Conservation (phyloP, 2,797 vertebrate species). For the Agapornis canus region DNA sequence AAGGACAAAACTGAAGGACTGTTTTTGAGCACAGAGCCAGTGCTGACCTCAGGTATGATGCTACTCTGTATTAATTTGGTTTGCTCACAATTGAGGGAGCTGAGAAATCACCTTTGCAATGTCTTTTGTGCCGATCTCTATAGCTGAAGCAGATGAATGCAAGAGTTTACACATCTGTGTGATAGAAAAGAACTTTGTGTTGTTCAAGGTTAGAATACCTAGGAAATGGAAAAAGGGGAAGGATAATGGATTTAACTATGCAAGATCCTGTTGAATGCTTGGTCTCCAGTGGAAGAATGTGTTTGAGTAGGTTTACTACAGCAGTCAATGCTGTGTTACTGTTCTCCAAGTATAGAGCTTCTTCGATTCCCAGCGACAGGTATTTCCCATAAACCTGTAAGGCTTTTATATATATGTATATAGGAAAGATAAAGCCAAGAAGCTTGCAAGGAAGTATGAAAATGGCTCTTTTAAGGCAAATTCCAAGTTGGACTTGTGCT, state of each 20-base stretch:
- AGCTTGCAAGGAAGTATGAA: background rate
- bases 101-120: background rate
- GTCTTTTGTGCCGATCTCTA: background rate
- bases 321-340: accelerated
- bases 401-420: background rate
- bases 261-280: background rate
- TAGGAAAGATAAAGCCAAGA: background rate
- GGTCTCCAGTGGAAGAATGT: background rate
- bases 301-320: background rate
- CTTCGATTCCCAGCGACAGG: background rate
- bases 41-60: background rate
- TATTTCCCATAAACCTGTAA: background rate
- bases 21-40: background rate
- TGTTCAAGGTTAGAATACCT: background rate
- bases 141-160: accelerated
- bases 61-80: background rate
- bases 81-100: background rate
- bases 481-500: background rate
- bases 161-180: background rate
- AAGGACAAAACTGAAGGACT: background rate
- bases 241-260: background rate
- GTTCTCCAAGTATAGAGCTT: background rate
- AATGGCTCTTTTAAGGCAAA: background rate
- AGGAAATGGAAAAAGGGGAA: background rate
- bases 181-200: background rate